Evolutionary conservation across 2,888 invertebrate genomes (phyloP), one percentile per base, ranked within the genome.

Genomic region (Platycheirus rosarum): DNA sequence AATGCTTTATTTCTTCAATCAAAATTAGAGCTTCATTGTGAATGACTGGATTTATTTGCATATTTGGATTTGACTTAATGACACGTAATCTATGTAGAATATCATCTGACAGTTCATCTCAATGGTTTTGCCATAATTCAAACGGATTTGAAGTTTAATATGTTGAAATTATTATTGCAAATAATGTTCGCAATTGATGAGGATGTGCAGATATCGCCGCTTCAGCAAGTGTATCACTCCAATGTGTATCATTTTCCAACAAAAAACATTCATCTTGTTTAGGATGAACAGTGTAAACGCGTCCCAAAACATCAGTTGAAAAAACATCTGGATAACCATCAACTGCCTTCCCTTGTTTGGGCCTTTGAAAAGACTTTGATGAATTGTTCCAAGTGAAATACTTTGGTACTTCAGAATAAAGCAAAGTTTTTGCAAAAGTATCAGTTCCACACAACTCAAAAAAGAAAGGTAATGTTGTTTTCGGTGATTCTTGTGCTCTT

Each of bases 241-340:
- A 42, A 44, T 57, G 55, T 18, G 6, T 42, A 42, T 42, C 40
- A 14, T 42, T 8, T 42, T 42, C 40, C 46, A 88, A 86, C 86
- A 87, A 88, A 85, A 85, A 89, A 84, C 87, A 88, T 70, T 88
- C 86, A 55, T 84, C 85, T 23, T 87, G 84, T 70, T 82, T 88
- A 23, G 88, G 87, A 87, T 88, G 88, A 32, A 89, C 87, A 84
- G 88, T 82, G 76, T 89, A 89, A 73, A 89, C 73, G 1, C 87
- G 86, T 8, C 88, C 87, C 11, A 88, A 63, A 5, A 87, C 87
- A 86, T 88, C 85, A 35, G 86, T 85, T 48, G 87, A 86, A 88
- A 74, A 86, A 55, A 89, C 85, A 75, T 85, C 42, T 55, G 85
- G 65, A 62, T 86, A 76, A 62, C 82, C 86, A 84, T 69, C 76